Evolutionary conservation across 2,797 vertebrate species (phyloP).

Genomic region (Poecile montanus): DNA sequence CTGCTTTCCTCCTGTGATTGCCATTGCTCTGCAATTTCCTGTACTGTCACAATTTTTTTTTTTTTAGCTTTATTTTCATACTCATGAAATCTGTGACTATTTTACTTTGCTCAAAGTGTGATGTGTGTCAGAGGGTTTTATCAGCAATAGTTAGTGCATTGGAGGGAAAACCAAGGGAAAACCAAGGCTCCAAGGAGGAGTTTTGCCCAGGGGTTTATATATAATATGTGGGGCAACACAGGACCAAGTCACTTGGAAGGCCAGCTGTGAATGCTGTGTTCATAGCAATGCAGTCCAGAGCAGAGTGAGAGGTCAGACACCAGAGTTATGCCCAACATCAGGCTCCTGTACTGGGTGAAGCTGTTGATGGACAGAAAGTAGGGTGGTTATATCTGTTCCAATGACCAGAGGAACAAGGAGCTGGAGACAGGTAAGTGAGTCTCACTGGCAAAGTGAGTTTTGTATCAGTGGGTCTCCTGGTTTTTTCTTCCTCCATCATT

Average conservation of each 20-base stretch:
- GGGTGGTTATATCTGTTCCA: not conserved
- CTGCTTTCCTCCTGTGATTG: not conserved
- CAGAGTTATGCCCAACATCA: not conserved
- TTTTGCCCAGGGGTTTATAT: not conserved
- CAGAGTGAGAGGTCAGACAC: not conserved
- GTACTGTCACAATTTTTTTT: not conserved
- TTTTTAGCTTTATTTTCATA: not conserved
- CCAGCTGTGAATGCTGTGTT: not conserved
- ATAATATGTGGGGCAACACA: fast-evolving
- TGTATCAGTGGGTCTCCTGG: not conserved
- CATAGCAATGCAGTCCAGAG: not conserved
- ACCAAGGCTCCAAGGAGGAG: not conserved
- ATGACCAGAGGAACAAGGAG: not conserved
- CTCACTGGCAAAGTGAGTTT: not conserved
- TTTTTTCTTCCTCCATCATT: not conserved
- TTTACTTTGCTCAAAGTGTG: not conserved
- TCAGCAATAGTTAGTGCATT: not conserved
- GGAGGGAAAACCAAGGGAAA: not conserved
- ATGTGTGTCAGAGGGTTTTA: not conserved
- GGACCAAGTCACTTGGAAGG: not conserved
- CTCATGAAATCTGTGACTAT: not conserved
- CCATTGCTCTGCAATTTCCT: not conserved
- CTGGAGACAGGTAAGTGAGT: not conserved
- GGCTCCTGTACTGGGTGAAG: not conserved
- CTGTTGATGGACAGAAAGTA: not conserved